Evolutionary conservation across 1,140 invertebrate species (phyloP), one percentile per base, ranked within the genome.

Genomic region (Drosophila gunungcola): DNA sequence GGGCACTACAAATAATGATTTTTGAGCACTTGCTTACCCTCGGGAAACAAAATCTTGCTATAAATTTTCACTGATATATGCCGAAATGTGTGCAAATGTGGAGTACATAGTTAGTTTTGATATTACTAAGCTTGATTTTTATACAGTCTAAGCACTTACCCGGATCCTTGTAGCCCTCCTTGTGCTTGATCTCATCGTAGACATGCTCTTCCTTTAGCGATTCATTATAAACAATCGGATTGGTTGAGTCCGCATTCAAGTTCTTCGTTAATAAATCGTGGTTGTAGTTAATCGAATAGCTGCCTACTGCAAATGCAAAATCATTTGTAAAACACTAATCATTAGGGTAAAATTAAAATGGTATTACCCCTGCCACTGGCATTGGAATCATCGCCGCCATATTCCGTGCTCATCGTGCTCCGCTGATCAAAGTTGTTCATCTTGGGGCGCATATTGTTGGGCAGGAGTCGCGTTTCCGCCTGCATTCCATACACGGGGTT

Each of bases 111-210:
- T 61, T 75, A 77, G 46, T 74, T 65, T 36, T 9, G 52, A 29
- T 36, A 2, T 13, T 42, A 34, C 21, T 34, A 27, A 43, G 39
- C 29, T 16, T 13, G 16, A 11, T n/a, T 2, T 7, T 13, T n/a
- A 7, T 12, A 10, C 0, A 68, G 27, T 36, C 43, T 25, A 39
- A 41, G 2, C 3, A 80, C 91, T 82, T 84, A 94, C 93, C 93
- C 43, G 93, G 92, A 89, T 93, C 93, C 57, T 93, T 93, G 43
- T 89, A 92, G 5, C 89, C 93, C 55, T 96, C 95, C 70, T 97
- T 97, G 29, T 96, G 96, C 90, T 97, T 97, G 61, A 98, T 97
- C 93, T 98, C 97, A 92, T 98, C 97, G 85, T 98, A 98, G 1
- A 98, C 95, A 90, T 98, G 97, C 73, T 98, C 97, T 52, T 95